Conservation (phyloP, 1,140 invertebrate species). For the Trichonephila clavata region DNA sequence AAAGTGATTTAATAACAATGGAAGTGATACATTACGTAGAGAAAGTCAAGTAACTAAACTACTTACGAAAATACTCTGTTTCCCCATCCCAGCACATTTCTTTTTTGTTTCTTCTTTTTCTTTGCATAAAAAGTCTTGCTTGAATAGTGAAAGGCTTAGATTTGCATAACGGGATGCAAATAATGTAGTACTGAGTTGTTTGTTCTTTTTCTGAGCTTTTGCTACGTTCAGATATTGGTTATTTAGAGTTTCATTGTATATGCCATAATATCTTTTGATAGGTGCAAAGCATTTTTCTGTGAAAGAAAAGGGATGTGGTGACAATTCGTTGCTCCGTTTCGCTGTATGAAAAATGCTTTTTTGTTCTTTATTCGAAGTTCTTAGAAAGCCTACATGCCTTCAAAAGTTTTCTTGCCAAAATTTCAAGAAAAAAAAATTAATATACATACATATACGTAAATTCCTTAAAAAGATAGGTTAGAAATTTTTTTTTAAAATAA, state of each 20-base stretch:
- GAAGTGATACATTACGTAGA: constrained; percentile 39
- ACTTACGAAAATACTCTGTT: background rate
- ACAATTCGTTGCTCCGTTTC: background rate
- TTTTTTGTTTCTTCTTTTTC: background rate
- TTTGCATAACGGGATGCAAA: constrained; percentile 34
- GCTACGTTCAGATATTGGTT: background rate
- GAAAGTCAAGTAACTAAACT: constrained; percentile 54
- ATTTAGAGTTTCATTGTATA: background rate
- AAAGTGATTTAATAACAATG: constrained; percentile 57
- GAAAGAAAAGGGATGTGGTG: background rate
- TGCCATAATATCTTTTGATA: background rate
- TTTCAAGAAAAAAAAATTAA: too few relatives aligned
- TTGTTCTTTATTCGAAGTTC: too few relatives aligned
- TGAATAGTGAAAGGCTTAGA: background rate
- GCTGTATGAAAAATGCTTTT: too few relatives aligned
- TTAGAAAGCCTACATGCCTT: too few relatives aligned
- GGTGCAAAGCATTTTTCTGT: background rate
- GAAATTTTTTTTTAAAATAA: too few relatives aligned
- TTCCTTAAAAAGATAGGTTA: too few relatives aligned
- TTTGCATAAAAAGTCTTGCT: background rate
- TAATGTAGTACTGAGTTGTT: background rate
- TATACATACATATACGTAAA: too few relatives aligned
- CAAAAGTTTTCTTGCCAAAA: too few relatives aligned
- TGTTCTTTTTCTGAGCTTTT: too few relatives aligned
- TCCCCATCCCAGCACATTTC: background rate